Evolutionary conservation across 2,888 invertebrate genomes (phyloP), one percentile per base, ranked within the genome.

Genomic region (Gastrophysa polygoni): DNA sequence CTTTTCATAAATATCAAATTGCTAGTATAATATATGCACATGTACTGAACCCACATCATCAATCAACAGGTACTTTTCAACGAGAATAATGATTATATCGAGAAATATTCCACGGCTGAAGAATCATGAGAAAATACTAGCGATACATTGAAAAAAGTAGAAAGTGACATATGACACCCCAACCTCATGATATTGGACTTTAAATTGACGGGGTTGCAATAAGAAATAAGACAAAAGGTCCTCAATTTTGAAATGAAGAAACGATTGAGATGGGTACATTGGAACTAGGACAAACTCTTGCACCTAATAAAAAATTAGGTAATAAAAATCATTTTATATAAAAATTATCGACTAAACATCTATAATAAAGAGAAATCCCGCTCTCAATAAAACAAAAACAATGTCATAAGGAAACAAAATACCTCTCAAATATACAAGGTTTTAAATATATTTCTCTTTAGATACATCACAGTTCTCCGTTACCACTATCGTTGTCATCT

Each of bases 401-500:
- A n/a, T 16, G 5, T 4, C 38, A 38, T 43, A 54, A 21, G 28
- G 28, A 38, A 24, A 54, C 21, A 16, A 51, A 43, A 16, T 34
- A 43, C 24, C 20, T 17, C 16, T 11, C 24, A 8, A 43, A 20
- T 43, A 43, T 16, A 43, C 43, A 28, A 43, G 24, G 54, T 24
- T 16, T 38, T 24, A 4, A 55, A 34, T 62, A 57, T 62, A 50
- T 50, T 51, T 46, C 18, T 34, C 17, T 51, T 60, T 66, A 67
- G 38, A 51, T 60, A 44, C 69, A 88, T 92, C 92, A 92, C 88
- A 91, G 93, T 85, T 95, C 95, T 68, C 93, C 95, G 83, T 95
- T 95, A 71, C 94, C 95, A 82, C 93, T 93, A 82, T 95, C 93
- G 82, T 95, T 93, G 80, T 94, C 93, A 59, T 89, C 93, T 75